These are phyloP conservation scores for Gadopsis bispinosus DNA, from an alignment of 2,797 vertebrate species.

Conservation along the genomic window DNA sequence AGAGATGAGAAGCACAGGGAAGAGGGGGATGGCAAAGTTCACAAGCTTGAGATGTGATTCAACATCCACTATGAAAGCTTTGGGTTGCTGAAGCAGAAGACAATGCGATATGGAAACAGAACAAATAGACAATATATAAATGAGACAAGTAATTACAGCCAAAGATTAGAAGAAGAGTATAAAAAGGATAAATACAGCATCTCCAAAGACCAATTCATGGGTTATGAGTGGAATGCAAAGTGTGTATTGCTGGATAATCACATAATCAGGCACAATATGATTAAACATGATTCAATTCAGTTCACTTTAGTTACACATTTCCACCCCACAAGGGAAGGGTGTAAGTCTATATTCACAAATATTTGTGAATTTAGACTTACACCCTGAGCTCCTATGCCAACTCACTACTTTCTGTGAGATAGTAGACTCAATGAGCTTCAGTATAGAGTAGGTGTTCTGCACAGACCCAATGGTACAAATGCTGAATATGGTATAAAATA, in stretches of 20 bases:
- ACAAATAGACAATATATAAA: not conserved
- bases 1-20: not conserved
- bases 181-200: conserved; percentile 16
- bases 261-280: not conserved
- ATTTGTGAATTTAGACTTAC: not conserved
- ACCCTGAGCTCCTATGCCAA: not conserved
- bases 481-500: conserved; percentile 4
- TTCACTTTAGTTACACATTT: not conserved
- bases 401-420: not conserved
- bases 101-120: conserved; percentile 11
- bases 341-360: not conserved
- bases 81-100: conserved; percentile 16
- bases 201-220: conserved; percentile 18
- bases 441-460: not conserved
- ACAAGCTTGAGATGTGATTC: conserved; percentile 11
- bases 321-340: not conserved
- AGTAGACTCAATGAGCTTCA: not conserved
- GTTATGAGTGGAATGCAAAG: conserved; percentile 10
- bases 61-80: conserved; percentile 1
- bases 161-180: conserved; percentile 11
- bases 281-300: not conserved
- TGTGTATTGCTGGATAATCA: not conserved
- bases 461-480: conserved; percentile 7
- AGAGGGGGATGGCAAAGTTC: conserved; percentile 9
- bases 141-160: conserved; percentile 11